A percentile compares a stretch with the other conserved stretches of the same genome.
Conservation (phyloP, 2,113 vertebrate genomes). For the Bombycilla garrulus region DNA sequence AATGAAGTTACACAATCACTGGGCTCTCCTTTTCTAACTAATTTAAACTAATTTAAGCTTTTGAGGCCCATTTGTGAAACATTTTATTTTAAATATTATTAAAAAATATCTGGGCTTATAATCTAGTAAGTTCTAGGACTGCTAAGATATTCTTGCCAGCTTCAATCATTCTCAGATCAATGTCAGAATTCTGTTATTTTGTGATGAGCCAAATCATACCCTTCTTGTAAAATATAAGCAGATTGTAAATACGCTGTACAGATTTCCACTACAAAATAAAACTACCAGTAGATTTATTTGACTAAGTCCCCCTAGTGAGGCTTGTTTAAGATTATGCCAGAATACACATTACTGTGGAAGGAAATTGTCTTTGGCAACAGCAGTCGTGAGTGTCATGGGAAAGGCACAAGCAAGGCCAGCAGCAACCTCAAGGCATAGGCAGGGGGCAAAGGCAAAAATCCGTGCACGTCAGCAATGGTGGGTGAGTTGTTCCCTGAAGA, state of each 20-base stretch:
- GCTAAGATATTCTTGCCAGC: neutral
- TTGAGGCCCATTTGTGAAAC: slow-evolving; percentile 4
- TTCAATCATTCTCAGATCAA: neutral
- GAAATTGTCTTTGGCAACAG: neutral
- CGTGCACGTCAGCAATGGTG: neutral
- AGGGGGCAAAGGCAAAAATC: neutral
- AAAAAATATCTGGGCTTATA: neutral
- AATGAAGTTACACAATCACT: neutral
- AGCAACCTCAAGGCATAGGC: neutral
- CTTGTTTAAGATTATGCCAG: neutral
- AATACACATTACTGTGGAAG: neutral
- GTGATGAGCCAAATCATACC: neutral
- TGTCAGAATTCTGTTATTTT: neutral
- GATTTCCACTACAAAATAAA: neutral
- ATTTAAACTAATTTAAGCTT: neutral
- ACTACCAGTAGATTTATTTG: neutral
- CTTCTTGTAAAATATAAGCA: neutral
- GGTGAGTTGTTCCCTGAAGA: neutral
- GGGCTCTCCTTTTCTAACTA: neutral
- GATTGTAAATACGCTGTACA: neutral
- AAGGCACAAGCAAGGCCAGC: neutral
- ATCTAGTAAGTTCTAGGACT: neutral
- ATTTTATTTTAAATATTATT: neutral
- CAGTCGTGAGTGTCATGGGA: neutral
- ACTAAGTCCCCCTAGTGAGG: neutral